Conservation (phyloP, 2,797 vertebrate species). For the Heteromormyrus szaboi region DNA sequence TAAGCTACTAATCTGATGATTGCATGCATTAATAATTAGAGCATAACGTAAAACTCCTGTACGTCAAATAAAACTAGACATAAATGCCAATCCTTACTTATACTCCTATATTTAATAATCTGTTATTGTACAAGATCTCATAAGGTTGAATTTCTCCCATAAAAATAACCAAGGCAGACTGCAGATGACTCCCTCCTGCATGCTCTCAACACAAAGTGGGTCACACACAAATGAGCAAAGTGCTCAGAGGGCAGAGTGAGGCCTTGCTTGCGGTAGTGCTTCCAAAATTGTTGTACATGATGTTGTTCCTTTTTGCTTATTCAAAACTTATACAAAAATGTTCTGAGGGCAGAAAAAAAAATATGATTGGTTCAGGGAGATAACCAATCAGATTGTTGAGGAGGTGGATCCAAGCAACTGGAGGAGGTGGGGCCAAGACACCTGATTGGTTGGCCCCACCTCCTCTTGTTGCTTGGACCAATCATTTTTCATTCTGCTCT, state of each 20-base stretch:
- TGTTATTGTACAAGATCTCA: neutral
- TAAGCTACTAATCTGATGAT: neutral
- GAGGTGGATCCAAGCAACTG: neutral
- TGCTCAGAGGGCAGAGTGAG: neutral
- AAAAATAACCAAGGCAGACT: neutral
- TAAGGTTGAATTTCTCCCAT: slow-evolving; percentile 5
- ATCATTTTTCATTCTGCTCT: neutral
- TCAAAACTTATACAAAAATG: neutral
- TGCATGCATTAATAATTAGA: neutral
- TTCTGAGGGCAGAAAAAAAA: neutral
- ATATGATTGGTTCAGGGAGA: neutral
- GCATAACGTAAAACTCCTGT: slow-evolving; percentile 10
- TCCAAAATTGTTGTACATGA: neutral
- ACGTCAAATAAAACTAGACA: neutral
- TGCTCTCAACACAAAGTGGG: neutral
- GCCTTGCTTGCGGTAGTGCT: neutral
- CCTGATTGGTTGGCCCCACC: neutral
- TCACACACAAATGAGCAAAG: neutral
- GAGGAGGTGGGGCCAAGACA: neutral
- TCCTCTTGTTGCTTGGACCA: neutral
- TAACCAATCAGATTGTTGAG: neutral
- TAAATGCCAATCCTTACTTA: slow-evolving; percentile 6
- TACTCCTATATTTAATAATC: slow-evolving; percentile 12
- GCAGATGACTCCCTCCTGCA: neutral
- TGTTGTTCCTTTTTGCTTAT: neutral